A percentile compares a stretch with the other conserved stretches of the same genome.
Conservation (phyloP, 2,113 vertebrate genomes). For the Coturnix japonica region DNA sequence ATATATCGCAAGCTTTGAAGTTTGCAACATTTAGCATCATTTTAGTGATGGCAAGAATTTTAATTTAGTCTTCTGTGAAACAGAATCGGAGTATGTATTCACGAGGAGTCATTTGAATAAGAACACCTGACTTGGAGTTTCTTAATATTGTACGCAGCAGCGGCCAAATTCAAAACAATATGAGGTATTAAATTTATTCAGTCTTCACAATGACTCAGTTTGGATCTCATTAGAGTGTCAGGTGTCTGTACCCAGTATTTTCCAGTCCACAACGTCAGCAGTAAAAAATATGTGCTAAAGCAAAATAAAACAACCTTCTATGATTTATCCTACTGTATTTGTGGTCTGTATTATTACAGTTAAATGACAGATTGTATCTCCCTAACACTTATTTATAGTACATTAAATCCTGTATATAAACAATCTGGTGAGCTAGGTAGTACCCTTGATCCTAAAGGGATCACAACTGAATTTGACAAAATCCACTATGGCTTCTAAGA, state of each 20-base stretch:
- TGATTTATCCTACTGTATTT: background rate
- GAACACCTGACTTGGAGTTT: background rate
- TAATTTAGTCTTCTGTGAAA: background rate
- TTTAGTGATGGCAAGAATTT: background rate
- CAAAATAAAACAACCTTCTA: background rate
- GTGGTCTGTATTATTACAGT: background rate
- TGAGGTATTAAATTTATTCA: background rate
- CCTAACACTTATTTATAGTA: background rate
- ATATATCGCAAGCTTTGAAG: background rate
- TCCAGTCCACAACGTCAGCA: background rate
- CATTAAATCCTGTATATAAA: background rate
- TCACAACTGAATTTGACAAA: background rate
- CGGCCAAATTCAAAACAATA: background rate
- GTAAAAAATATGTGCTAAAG: background rate
- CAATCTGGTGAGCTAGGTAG: background rate
- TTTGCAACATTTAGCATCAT: background rate
- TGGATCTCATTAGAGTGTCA: background rate
- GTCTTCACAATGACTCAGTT: background rate
- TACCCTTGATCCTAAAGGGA: background rate
- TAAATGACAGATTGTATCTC: background rate
- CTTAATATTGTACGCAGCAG: background rate
- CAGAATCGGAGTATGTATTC: background rate
- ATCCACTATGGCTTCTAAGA: background rate
- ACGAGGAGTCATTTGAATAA: background rate
- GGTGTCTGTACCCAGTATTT: background rate